Base-by-base conservation (phyloP, 2,797 vertebrate genomes). In the Platalea minor region DNA sequence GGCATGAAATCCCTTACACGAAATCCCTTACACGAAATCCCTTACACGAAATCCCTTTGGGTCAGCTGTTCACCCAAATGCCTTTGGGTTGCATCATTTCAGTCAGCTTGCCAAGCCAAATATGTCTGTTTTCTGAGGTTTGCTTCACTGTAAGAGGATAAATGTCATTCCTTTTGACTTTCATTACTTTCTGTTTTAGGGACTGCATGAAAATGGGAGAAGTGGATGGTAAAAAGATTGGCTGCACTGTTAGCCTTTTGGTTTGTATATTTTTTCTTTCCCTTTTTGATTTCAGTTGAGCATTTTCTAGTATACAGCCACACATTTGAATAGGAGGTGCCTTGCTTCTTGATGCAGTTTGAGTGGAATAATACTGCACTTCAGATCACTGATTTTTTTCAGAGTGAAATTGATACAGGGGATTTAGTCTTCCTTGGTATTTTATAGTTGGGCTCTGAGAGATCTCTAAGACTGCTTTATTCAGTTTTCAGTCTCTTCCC, bases 201-300 rank as follows among this genome's bases (percentile, higher is more conserved):
- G 99, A 99, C 97, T 99, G 99, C 93, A 99, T 99, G 99, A 99
- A 99, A 97, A 98, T 99, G 97, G 99, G 99, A 56, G 99, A 99
- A 97, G 99, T 99, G 60, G 99, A 99, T 91, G 99, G 99, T 60
- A 99, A 99, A 97, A 99, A 99, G 98, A 99, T 99, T 60, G 99
- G 99, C 92, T 99, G 99, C 93, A 99, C 99, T 17, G 99, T 99
- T 97, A 99, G 99, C 97, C 98, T 99, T 67, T 97, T 99, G 99
- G 99, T 99, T 94, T 97, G 99, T 98, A 94, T 73, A 23, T 24
- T 51, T 53, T 72, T 64, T 64, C 7, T 79, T 70, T 61, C 12
- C 28, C 19, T 61, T 88, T 82, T 37, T 29, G 1, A 37, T 69
- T 78, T 89, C 43, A 88, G 24, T 20, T 60, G 57, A 26, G 18